Evolutionary conservation across 2,888 invertebrate species (phyloP).

Genomic region (Ischnura elegans): DNA sequence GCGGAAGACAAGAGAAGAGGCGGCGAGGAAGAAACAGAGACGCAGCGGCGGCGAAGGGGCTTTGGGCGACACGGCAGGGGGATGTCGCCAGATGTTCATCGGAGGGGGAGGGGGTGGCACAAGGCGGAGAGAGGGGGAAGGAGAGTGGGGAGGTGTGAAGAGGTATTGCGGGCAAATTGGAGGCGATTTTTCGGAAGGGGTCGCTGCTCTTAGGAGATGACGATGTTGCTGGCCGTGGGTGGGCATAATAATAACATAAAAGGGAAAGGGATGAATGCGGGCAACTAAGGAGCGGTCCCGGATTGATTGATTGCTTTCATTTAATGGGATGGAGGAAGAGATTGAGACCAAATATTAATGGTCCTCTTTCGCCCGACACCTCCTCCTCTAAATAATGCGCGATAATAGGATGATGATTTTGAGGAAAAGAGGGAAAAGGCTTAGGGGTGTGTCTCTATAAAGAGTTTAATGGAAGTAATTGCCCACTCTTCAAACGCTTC

Average conservation of each 20-base stretch:
- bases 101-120: background rate
- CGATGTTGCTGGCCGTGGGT: background rate
- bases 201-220: background rate
- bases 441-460: too few species aligned
- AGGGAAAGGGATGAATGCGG: background rate
- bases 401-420: background rate
- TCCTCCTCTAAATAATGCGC: background rate
- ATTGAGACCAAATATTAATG: background rate
- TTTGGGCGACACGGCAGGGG: background rate
- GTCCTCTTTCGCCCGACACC: background rate
- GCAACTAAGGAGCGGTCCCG: background rate
- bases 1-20: background rate
- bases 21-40: too few species aligned
- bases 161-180: background rate
- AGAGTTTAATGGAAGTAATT: too few species aligned
- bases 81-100: background rate
- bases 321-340: background rate
- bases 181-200: background rate
- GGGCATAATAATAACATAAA: background rate
- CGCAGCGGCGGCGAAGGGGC: background rate
- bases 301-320: background rate
- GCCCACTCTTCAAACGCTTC: too few species aligned
- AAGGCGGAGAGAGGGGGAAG: background rate
- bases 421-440: background rate
- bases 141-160: background rate